A percentile compares a stretch with the other conserved stretches of the same genome.
These are phyloP conservation scores for Opisthograptis luteolata DNA, from an alignment of 2,888 invertebrate genomes.

Conservation along the genomic window DNA sequence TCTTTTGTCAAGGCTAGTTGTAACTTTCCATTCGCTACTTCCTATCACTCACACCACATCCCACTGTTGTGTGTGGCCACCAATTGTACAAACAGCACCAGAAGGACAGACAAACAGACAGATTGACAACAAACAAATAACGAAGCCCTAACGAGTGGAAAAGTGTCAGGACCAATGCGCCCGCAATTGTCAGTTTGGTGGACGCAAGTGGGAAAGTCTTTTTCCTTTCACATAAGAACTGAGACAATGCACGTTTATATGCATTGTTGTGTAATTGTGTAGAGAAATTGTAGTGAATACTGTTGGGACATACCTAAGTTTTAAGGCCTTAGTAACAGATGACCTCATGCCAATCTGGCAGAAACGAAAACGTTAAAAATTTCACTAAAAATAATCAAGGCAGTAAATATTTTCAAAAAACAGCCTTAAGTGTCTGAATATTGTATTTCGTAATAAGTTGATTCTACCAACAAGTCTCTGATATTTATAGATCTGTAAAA, in stretches of 20 bases:
- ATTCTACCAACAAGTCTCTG: no score
- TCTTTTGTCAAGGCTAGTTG: no score
- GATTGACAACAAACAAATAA: conserved; percentile 80
- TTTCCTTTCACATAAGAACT: conserved; percentile 22
- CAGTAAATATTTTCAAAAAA: no score
- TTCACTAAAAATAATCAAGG: no score
- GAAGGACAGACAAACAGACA: conserved; percentile 47
- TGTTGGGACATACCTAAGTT: not conserved
- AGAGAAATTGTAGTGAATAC: conserved; percentile 8
- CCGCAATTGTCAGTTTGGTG: conserved; percentile 23
- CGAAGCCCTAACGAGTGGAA: conserved; percentile 76
- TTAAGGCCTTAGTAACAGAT: no score
- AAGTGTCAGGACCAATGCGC: conserved; percentile 62
- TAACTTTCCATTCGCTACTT: no score
- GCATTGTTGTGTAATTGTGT: conserved; percentile 13
- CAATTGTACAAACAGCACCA: conserved; percentile 65
- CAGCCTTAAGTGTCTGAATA: no score
- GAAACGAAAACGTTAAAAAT: not conserved
- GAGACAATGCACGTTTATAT: conserved; percentile 21
- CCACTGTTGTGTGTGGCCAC: conserved; percentile 33
- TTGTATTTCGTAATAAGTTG: no score
- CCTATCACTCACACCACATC: conserved; percentile 38
- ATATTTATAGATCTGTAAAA: not conserved
- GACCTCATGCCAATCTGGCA: not conserved
- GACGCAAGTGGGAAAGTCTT: conserved; percentile 20